Evolutionary conservation across 2,113 vertebrate genomes (phyloP).

Genomic region (Pagrus major): DNA sequence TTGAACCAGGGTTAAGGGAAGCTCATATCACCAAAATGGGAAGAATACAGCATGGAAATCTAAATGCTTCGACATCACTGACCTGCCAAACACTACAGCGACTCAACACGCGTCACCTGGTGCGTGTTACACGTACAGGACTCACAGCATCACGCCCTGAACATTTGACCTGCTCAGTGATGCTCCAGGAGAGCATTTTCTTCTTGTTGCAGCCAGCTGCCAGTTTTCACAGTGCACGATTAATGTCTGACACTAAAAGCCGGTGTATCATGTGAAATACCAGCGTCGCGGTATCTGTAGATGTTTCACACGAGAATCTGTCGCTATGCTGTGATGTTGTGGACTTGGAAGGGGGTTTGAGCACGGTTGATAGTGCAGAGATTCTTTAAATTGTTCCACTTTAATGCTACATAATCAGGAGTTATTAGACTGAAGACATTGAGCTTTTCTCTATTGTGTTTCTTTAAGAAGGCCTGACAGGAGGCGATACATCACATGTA

Average conservation of each 20-base stretch:
- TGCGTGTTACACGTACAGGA: not conserved
- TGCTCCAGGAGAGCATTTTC: conserved; percentile 26
- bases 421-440: not conserved
- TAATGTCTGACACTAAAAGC: conserved; percentile 43
- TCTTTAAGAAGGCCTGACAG: conserved; percentile 26
- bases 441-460: not conserved
- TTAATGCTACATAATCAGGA: conserved; percentile 65
- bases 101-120: not conserved
- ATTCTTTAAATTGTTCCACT: not conserved
- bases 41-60: not conserved
- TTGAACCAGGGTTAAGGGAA: not conserved
- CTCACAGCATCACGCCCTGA: not conserved
- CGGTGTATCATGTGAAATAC: not conserved
- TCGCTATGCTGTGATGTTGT: not conserved
- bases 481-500: conserved; percentile 1
- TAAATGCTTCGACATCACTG: not conserved
- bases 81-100: not conserved
- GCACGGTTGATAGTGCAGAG: conserved; percentile 23
- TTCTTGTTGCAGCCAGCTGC: conserved; percentile 53
- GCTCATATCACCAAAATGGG: not conserved
- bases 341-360: not conserved
- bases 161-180: conserved; percentile 13
- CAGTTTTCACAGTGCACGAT: conserved; percentile 68
- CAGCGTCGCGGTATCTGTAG: conserved; percentile 9
- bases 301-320: conserved; percentile 39